Base-by-base conservation (phyloP, 2,888 invertebrate genomes). In the Sinhomidia bicolor region DNA sequence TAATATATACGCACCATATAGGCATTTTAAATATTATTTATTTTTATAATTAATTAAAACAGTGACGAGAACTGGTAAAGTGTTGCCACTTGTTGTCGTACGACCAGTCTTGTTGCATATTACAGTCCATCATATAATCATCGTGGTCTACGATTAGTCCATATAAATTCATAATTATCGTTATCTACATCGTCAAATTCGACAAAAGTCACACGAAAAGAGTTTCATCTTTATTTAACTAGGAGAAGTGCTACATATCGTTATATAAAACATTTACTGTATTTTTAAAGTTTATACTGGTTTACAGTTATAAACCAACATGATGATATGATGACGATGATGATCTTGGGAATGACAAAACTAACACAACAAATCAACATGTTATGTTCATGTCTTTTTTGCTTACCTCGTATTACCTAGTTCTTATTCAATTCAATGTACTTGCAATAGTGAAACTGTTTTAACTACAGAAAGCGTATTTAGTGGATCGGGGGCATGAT, bases 371-470 rank as follows among this genome's bases (percentile, higher is more conserved):
- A 32, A 65, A 32, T 7, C 20, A 71, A 23, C 2, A 71, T 23
- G 71, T 57, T 0, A 17, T 79, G 36, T 10, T 57, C 44, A 7
- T 36, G 76, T 57, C 36, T 20, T 32, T 10, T 54, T 17, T 17
- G 6, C 20, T 17, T 23, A 65, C 32, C 62, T 36, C 54, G 2
- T 76, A 32, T 9, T 54, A 20, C 32, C 6, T 9, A 29, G 44
- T 79, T 36, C 20, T 57, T 79, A n/a, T n/a, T n/a, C n/a, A n/a
- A n/a, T n/a, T n/a, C n/a, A n/a, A n/a, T n/a, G n/a, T n/a, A n/a
- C n/a, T n/a, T n/a, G n/a, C 36, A 79, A 32, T 78, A 51, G 17
- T 54, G 36, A 71, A 79, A 79, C 78, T 57, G 57, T 54, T 79
- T 79, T 32, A 78, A 79, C 26, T 78, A 54, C 29, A 51, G 20